A percentile compares a stretch with the other conserved stretches of the same genome.
Evolutionary conservation across 2,797 vertebrate species (phyloP).

Genomic region (Xenopus petersii): DNA sequence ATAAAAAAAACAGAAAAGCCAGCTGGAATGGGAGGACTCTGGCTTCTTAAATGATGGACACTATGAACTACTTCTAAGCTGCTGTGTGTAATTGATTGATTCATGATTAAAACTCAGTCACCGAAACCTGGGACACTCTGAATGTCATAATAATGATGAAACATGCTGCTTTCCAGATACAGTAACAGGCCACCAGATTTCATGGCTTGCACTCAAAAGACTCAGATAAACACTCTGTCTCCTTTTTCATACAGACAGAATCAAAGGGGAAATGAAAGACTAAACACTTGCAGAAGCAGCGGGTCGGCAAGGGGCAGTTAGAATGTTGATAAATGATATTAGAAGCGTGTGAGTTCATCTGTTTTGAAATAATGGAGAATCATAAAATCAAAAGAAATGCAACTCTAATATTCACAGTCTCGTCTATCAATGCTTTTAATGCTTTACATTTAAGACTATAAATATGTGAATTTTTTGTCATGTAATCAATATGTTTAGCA

Average conservation of each 20-base stretch:
- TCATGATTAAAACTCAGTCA: constrained; percentile 34
- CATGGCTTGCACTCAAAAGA: constrained; percentile 25
- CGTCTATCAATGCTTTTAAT: too few relatives aligned
- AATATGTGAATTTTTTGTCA: too few relatives aligned
- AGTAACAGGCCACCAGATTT: constrained; percentile 24
- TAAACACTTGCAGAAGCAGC: constrained; percentile 7
- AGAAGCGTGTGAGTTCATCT: neutral
- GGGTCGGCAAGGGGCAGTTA: neutral
- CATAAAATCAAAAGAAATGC: too few relatives aligned
- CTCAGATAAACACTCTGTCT: constrained; percentile 17
- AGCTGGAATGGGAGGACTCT: constrained; percentile 26
- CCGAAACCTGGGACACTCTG: constrained; percentile 29
- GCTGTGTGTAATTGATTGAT: constrained; percentile 44
- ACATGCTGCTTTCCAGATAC: constrained; percentile 12
- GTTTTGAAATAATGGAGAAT: too few relatives aligned
- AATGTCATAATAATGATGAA: constrained; percentile 45
- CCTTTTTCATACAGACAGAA: constrained; percentile 22
- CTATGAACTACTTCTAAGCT: constrained; percentile 33
- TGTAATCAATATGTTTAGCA: too few relatives aligned
- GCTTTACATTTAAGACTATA: too few relatives aligned
- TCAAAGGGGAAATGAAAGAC: constrained; percentile 22
- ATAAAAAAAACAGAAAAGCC: constrained; percentile 4
- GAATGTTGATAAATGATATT: constrained; percentile 24
- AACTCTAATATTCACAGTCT: too few relatives aligned
- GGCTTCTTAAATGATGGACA: constrained; percentile 24